Evolutionary conservation across 2,113 vertebrate species (phyloP).

Genomic region (Psittacula cyanocephala): DNA sequence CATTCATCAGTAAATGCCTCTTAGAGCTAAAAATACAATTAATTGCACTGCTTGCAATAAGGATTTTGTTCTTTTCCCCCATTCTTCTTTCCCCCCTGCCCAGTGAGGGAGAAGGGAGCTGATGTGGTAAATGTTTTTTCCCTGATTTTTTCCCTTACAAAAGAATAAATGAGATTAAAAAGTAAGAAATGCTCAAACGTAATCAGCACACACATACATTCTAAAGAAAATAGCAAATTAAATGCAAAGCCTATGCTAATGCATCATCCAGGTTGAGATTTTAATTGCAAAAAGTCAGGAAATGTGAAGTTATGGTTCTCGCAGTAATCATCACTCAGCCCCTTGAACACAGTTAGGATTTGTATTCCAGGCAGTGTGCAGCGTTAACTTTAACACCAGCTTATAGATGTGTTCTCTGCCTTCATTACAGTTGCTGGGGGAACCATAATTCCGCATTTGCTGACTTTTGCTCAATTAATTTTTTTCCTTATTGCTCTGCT

Average conservation of each 20-base stretch:
- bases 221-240: slow-evolving; percentile 65
- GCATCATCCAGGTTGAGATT: slow-evolving; percentile 67
- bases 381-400: background rate
- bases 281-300: slow-evolving; percentile 72
- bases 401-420: slow-evolving; percentile 17
- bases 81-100: background rate
- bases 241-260: slow-evolving; percentile 72
- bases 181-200: slow-evolving; percentile 56
- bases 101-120: background rate
- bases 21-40: slow-evolving; percentile 38
- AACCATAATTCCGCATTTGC: slow-evolving; percentile 68
- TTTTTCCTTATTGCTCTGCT: slow-evolving; percentile 27
- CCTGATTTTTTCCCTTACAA: slow-evolving; percentile 55
- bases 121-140: slow-evolving; percentile 20
- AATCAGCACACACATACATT: slow-evolving; percentile 59
- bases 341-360: slow-evolving; percentile 48
- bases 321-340: slow-evolving; percentile 59
- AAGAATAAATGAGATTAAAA: slow-evolving; percentile 64
- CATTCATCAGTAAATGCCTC: slow-evolving; percentile 8
- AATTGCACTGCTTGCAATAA: background rate
- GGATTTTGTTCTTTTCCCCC: background rate
- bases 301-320: slow-evolving; percentile 66
- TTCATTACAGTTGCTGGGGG: slow-evolving; percentile 68
- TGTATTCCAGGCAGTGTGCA: slow-evolving; percentile 41
- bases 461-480: slow-evolving; percentile 68